A percentile compares a stretch with the other conserved stretches of the same genome.
Conservation (phyloP, 2,113 vertebrate species). For the Nanorana parkeri region DNA sequence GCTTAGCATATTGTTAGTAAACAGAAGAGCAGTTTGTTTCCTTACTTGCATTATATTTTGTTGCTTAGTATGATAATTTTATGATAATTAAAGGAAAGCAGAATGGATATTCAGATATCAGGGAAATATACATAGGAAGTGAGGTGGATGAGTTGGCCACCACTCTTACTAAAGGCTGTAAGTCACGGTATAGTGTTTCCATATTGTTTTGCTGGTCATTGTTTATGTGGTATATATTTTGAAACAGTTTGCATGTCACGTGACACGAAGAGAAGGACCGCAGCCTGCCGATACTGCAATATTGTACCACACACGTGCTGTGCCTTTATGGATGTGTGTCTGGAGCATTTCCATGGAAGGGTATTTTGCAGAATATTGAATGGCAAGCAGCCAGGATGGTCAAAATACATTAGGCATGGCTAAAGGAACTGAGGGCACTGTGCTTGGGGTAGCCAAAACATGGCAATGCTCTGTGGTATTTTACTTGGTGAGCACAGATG, state of each 20-base stretch:
- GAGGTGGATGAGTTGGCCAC: neutral
- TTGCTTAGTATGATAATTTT: slow-evolving; percentile 86
- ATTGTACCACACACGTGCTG: neutral
- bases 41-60: slow-evolving; percentile 62
- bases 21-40: slow-evolving; percentile 81
- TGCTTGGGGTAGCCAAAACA: slow-evolving; percentile 12
- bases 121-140: neutral
- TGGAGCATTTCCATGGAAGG: neutral
- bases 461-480: slow-evolving; percentile 41
- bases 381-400: neutral
- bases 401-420: neutral
- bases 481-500: slow-evolving; percentile 54
- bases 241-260: slow-evolving; percentile 10
- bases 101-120: neutral
- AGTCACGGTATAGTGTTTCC: neutral
- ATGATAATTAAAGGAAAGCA: slow-evolving; percentile 71
- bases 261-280: neutral
- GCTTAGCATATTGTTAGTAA: slow-evolving; percentile 84
- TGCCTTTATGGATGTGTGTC: neutral
- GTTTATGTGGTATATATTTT: neutral
- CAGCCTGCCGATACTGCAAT: neutral
- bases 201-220: neutral
- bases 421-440: slow-evolving; percentile 3
- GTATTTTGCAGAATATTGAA: neutral
- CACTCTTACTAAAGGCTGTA: neutral